Percentiles rank a stretch among this genome's conserved stretches.
Conservation (phyloP, 1,140 invertebrate genomes). For the Harpegnathos saltator region DNA sequence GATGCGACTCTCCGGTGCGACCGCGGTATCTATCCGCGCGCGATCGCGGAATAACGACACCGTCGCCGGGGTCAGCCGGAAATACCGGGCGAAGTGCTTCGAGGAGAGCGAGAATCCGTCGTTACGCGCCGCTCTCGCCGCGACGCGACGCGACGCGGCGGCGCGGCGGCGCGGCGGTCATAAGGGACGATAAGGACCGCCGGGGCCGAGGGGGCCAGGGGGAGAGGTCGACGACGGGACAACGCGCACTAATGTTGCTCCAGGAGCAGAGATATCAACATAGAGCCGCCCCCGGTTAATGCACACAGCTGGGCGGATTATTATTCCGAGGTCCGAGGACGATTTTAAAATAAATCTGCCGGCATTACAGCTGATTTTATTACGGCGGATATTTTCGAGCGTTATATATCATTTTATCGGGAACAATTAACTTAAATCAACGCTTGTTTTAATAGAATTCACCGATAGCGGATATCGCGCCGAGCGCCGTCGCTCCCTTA, state of each 20-base stretch:
- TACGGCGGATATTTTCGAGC: background rate
- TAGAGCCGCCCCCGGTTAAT: background rate
- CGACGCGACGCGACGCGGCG: no score
- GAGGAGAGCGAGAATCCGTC: no score
- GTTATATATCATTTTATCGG: background rate
- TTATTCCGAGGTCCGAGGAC: conserved; percentile 1
- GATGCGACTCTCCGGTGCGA: background rate
- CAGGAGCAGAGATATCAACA: conserved; percentile 3
- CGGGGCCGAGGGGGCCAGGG: background rate
- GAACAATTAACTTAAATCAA: conserved; percentile 10
- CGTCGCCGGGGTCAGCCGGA: no score
- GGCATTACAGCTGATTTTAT: conserved; percentile 2
- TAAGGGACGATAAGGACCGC: no score
- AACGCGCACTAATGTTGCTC: conserved; percentile 1
- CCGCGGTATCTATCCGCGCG: background rate
- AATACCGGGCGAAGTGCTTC: no score
- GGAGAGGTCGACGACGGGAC: background rate
- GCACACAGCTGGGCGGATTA: background rate
- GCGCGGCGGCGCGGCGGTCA: no score
- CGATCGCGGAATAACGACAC: conserved; percentile 40
- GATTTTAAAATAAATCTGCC: background rate
- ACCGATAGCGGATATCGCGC: background rate
- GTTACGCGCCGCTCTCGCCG: no score
- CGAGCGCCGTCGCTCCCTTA: no score
- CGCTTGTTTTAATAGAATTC: background rate